These are phyloP conservation scores for Zygogramma bicolorata DNA, from an alignment of 2,888 invertebrate genomes.

Conservation along the genomic window DNA sequence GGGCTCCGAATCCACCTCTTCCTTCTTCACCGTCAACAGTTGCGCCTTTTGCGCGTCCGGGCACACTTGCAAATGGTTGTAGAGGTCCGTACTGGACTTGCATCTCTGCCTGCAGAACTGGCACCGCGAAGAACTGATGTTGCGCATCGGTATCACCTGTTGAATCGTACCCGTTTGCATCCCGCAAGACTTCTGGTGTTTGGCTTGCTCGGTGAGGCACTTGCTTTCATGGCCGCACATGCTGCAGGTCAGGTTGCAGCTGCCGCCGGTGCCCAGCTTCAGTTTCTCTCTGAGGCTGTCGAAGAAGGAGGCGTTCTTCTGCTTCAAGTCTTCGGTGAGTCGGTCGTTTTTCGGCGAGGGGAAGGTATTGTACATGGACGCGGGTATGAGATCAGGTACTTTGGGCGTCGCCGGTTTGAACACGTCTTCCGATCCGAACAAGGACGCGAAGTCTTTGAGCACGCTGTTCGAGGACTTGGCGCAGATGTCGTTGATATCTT, in stretches of 20 bases:
- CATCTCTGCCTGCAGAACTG: constrained; percentile 89
- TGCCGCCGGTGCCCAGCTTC: constrained; percentile 72
- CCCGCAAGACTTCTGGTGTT: constrained; percentile 80
- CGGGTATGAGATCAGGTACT: constrained; percentile 61
- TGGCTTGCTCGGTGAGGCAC: constrained; percentile 83
- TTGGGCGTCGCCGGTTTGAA: constrained; percentile 56
- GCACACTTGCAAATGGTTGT: constrained; percentile 82
- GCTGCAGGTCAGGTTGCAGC: constrained; percentile 77
- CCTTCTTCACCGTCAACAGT: constrained; percentile 56
- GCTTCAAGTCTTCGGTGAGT: constrained; percentile 65
- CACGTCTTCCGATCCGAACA: constrained; percentile 64
- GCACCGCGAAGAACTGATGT: constrained; percentile 81
- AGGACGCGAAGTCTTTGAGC: constrained; percentile 71
- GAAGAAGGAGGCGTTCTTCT: constrained; percentile 84
- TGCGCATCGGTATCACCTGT: constrained; percentile 62
- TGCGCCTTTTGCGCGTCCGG: constrained; percentile 68
- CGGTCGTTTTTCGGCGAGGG: constrained; percentile 44
- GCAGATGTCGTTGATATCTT: constrained; percentile 67
- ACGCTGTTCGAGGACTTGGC: constrained; percentile 67
- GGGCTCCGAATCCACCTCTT: constrained; percentile 54
- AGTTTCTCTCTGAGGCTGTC: constrained; percentile 84
- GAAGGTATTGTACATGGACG: constrained; percentile 45
- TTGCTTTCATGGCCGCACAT: constrained; percentile 83
- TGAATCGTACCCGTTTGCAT: constrained; percentile 55
- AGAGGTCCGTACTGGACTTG: constrained; percentile 84